Conservation (phyloP, 2,888 invertebrate genomes). For the Drosophila nigricruria region DNA sequence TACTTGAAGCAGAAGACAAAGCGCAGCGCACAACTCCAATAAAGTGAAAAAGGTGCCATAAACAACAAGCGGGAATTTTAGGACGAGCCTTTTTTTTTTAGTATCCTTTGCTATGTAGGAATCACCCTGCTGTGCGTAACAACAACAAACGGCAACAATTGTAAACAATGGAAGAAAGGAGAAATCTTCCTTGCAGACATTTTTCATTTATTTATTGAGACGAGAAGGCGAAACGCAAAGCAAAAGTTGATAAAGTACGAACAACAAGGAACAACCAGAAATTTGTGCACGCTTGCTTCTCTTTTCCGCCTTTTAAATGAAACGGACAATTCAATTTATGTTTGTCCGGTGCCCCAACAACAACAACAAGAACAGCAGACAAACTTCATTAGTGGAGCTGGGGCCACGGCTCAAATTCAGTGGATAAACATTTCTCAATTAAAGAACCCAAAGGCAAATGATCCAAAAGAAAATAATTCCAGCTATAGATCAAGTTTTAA, state of each 20-base stretch:
- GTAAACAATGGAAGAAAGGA: constrained; percentile 65
- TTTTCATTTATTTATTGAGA: constrained; percentile 80
- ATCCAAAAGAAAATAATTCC: not conserved
- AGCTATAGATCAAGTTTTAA: not conserved
- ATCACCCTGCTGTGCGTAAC: constrained; percentile 34
- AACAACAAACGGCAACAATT: constrained; percentile 61
- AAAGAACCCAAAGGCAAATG: constrained; percentile 17
- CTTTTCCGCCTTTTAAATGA: constrained; percentile 75
- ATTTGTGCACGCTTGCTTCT: constrained; percentile 67
- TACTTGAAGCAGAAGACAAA: constrained; percentile 71
- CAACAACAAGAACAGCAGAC: constrained; percentile 42
- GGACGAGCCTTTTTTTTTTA: constrained; percentile 43
- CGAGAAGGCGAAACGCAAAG: constrained; percentile 46
- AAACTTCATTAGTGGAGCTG: constrained; percentile 67
- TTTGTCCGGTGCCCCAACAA: constrained; percentile 36
- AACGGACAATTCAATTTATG: constrained; percentile 82
- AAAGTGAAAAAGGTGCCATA: constrained; percentile 80
- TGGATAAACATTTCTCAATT: constrained; percentile 36
- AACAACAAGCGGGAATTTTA: constrained; percentile 62
- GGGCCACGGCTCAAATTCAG: constrained; percentile 14
- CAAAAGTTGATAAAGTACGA: constrained; percentile 45
- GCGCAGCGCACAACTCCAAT: constrained; percentile 70
- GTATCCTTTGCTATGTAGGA: constrained; percentile 20
- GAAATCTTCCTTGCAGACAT: constrained; percentile 69
- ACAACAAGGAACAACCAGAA: constrained; percentile 44